Conservation (phyloP, 1,140 invertebrate species). For the Agraylea sexmaculata region DNA sequence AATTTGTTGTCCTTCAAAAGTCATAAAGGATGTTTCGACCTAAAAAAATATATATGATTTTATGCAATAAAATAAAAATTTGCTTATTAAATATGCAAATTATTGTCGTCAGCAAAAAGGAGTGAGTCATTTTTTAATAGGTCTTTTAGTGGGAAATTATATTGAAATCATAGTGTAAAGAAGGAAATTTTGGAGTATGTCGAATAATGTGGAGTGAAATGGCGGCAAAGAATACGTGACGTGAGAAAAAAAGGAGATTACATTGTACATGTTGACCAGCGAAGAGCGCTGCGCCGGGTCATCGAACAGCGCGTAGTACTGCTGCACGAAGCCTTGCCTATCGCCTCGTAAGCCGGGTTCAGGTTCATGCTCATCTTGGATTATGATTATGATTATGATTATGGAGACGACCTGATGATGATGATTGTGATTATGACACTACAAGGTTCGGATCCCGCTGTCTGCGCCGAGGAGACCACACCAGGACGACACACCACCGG, state of each 20-base stretch:
- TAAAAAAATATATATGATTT: constrained; percentile 41
- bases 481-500: too few relatives aligned
- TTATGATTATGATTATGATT: not conserved
- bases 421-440: too few relatives aligned
- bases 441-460: too few relatives aligned
- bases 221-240: not conserved
- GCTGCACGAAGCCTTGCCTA: constrained; percentile 87
- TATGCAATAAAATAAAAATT: too few relatives aligned
- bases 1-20: constrained; percentile 85
- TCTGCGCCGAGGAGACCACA: too few relatives aligned
- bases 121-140: constrained; percentile 1
- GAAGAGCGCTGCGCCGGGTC: constrained; percentile 67
- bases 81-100: constrained; percentile 18
- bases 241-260: constrained; percentile 35
- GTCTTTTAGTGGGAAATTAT: not conserved
- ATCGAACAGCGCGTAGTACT: constrained; percentile 87
- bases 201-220: not conserved
- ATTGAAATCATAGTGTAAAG: constrained; percentile 12
- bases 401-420: not conserved
- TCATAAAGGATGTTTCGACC: constrained; percentile 87
- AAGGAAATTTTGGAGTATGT: not conserved
- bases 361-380: constrained; percentile 56
- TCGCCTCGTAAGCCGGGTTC: constrained; percentile 81
- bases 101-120: not conserved
- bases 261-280: constrained; percentile 84